Evolutionary conservation across 1,140 invertebrate genomes (phyloP).

Genomic region (Pseudomyrmex cubaensis): DNA sequence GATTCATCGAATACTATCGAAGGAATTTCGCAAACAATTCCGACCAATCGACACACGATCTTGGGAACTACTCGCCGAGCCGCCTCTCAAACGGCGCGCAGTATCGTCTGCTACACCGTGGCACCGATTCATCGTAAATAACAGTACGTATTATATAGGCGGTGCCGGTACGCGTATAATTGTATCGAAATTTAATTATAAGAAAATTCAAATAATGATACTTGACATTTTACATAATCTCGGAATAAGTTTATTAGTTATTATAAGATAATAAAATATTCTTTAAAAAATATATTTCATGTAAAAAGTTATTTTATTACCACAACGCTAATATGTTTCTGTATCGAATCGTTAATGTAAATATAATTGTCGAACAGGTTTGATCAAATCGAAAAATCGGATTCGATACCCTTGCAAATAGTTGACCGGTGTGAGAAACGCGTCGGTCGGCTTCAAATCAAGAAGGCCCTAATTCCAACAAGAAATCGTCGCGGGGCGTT

Average conservation of each 20-base stretch:
- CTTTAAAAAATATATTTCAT: too few relatives aligned
- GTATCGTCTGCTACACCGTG: conserved; percentile 78
- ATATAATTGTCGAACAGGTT: conserved; percentile 24
- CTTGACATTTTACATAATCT: neutral
- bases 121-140: conserved; percentile 61
- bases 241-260: too few relatives aligned
- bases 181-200: neutral
- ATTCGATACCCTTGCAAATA: conserved; percentile 56
- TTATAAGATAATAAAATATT: too few relatives aligned
- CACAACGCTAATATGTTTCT: neutral
- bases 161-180: neutral
- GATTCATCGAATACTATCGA: conserved; percentile 86
- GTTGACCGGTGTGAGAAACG: conserved; percentile 81
- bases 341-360: conserved; percentile 13
- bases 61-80: conserved; percentile 82
- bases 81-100: conserved; percentile 78
- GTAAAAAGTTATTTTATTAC: conserved; percentile 32
- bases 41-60: conserved; percentile 83
- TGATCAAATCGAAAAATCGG: conserved; percentile 51
- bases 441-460: conserved; percentile 82
- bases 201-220: neutral
- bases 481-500: conserved; percentile 82
- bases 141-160: too few relatives aligned
- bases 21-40: conserved; percentile 84
- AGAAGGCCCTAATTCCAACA: conserved; percentile 83